A percentile compares a stretch with the other conserved stretches of the same genome.
Conservation (phyloP, 2,113 vertebrate genomes). For the Nibea albiflora region DNA sequence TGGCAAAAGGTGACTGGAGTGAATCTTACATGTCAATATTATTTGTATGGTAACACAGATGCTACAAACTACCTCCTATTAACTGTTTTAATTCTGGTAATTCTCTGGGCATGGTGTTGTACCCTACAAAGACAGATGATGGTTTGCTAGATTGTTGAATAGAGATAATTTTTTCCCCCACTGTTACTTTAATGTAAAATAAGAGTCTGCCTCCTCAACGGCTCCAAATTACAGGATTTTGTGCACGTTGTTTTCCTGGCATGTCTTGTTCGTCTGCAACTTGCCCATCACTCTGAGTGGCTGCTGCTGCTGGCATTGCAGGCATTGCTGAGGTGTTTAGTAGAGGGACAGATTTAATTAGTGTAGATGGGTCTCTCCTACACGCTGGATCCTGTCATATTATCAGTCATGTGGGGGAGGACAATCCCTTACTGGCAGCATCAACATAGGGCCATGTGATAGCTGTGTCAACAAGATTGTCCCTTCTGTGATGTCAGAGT, state of each 20-base stretch:
- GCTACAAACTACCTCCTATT: conserved; percentile 1
- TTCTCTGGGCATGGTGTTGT: conserved; percentile 5
- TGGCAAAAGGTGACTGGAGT: neutral
- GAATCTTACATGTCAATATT: neutral
- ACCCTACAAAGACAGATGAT: conserved; percentile 5
- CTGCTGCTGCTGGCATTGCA: conserved; percentile 21
- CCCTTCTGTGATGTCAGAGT: conserved; percentile 48
- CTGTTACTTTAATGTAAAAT: neutral
- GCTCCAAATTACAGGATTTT: conserved; percentile 17
- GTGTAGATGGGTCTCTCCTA: conserved; percentile 57
- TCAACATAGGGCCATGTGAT: conserved; percentile 58
- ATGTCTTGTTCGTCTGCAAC: conserved; percentile 19
- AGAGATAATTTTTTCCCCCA: neutral
- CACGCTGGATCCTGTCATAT: conserved; percentile 61
- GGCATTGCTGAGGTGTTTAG: conserved; percentile 46
- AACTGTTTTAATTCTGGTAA: neutral
- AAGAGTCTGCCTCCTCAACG: conserved; percentile 1
- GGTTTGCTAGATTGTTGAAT: conserved; percentile 20
- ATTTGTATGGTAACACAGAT: neutral
- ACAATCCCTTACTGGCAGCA: conserved; percentile 52
- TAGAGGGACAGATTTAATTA: conserved; percentile 69
- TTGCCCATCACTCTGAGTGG: conserved; percentile 40
- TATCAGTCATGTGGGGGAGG: conserved; percentile 72
- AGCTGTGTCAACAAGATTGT: conserved; percentile 62
- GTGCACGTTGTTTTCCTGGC: conserved; percentile 26